Evolutionary conservation across 2,797 vertebrate genomes (phyloP).

Genomic region (Leuciscus waleckii): DNA sequence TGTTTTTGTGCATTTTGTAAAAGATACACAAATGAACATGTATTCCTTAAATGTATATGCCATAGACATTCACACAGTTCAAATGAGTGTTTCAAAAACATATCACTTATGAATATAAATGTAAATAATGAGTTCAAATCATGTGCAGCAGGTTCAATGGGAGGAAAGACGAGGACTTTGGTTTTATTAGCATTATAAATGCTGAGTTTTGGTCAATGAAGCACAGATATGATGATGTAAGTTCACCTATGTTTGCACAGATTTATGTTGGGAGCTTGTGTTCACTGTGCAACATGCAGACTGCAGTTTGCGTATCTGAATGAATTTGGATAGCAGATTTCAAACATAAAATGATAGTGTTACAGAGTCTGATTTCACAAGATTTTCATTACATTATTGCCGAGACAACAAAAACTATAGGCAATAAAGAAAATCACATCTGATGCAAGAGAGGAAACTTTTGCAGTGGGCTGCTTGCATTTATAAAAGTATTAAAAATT

Average conservation of each 20-base stretch:
- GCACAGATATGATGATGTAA: background rate
- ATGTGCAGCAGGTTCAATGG: background rate
- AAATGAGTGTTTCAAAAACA: conserved; percentile 2
- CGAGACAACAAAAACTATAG: background rate
- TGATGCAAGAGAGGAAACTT: background rate
- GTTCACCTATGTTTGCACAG: background rate
- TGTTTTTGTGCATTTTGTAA: conserved; percentile 25
- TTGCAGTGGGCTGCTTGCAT: background rate
- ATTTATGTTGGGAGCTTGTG: background rate
- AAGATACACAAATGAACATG: background rate
- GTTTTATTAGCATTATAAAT: background rate
- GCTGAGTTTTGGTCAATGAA: background rate
- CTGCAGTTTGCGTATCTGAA: background rate
- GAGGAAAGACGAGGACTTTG: background rate
- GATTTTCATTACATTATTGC: background rate
- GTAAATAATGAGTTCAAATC: conserved; percentile 11
- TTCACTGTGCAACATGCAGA: background rate
- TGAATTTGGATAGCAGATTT: background rate
- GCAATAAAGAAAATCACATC: conserved; percentile 16
- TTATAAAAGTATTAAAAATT: background rate
- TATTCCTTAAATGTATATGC: background rate
- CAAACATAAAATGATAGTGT: background rate
- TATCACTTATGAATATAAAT: background rate
- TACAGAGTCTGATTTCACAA: background rate
- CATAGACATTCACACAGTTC: background rate